These are phyloP conservation scores for Myripristis jacobus DNA, from an alignment of 2,797 vertebrate genomes.

Conservation along the genomic window DNA sequence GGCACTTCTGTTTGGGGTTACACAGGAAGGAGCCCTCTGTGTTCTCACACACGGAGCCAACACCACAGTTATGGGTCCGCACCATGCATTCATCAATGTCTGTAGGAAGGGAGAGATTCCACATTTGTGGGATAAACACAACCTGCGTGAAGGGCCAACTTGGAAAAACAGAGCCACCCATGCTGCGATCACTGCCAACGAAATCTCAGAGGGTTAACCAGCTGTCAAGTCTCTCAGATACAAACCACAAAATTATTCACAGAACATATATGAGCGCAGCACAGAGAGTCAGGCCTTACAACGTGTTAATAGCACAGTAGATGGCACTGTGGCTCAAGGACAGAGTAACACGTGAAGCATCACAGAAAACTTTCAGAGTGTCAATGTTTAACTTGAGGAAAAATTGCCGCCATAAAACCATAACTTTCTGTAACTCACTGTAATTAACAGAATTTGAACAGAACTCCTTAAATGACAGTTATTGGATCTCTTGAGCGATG, in stretches of 20 bases:
- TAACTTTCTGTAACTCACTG: slow-evolving; percentile 28
- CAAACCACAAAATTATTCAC: not conserved
- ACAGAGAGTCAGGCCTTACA: not conserved
- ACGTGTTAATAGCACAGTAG: slow-evolving; percentile 65
- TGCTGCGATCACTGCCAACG: not conserved
- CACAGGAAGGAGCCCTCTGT: slow-evolving; percentile 90
- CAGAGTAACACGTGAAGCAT: slow-evolving; percentile 19
- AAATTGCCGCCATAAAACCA: slow-evolving; percentile 22
- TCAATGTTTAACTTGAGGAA: slow-evolving; percentile 30
- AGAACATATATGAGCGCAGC: not conserved
- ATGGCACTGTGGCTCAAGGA: slow-evolving; percentile 80
- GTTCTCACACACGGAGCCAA: slow-evolving; percentile 87
- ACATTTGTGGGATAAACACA: not conserved
- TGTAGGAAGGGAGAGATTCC: slow-evolving; percentile 58
- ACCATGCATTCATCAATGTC: slow-evolving; percentile 89
- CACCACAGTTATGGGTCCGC: slow-evolving; percentile 84
- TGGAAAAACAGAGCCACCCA: not conserved
- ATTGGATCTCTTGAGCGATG: slow-evolving; percentile 47
- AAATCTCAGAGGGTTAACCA: too few relatives aligned
- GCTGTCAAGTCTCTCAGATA: too few relatives aligned
- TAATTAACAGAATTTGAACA: slow-evolving; percentile 60
- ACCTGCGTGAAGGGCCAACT: not conserved
- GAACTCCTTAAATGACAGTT: slow-evolving; percentile 59
- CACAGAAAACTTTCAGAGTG: slow-evolving; percentile 5
- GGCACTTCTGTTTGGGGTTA: slow-evolving; percentile 86